Evolutionary conservation across 1,140 invertebrate genomes (phyloP), one percentile per base, ranked within the genome.

Genomic region (Papilio xuthus): DNA sequence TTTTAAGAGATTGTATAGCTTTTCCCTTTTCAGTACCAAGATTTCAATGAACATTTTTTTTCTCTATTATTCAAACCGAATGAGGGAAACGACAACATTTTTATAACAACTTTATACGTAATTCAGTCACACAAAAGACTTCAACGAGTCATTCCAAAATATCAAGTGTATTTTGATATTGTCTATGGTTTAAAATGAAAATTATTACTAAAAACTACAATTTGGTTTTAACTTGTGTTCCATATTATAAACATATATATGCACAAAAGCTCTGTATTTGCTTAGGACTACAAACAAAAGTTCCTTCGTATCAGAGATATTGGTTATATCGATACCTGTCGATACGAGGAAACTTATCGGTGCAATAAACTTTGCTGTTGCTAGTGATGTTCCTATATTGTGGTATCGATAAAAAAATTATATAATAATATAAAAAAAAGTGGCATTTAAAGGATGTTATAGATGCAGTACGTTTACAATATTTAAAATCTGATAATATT

Each of bases 61-160:
- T 47, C 15, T 47, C 44, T 47, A 13, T 47, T 47, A 47, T 18
- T 15, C 44, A 47, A 47, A 47, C 13, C 13, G 13, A 18, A 47
- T 47, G 44, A 47, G 6, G 18, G 44, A 13, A 13, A 44, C 42
- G 42, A 18, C 44, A 47, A 47, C 15, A 47, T 47, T 6, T 47
- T 47, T 47, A 15, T 15, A 15, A 69, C 67, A 7, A 32, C 67
- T 6, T 69, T n/a, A 18, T 44, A 44, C 42, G 15, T 47, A 6
- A 47, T 47, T 47, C 15, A 47, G 44, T 4, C 63, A 80, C 83
- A 85, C 47, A 83, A 85, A 87, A 87, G 84, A 87, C 80, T 69
- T 87, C 84, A 87, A 87, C 85, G 84, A 23, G 67, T 18, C 50
- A 28, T 60, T 76, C 15, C 15, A 26, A 26, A 79, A 50, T 56